These are phyloP conservation scores for Dufourea novaeangliae DNA, from an alignment of 1,140 invertebrate genomes.

Conservation along the genomic window DNA sequence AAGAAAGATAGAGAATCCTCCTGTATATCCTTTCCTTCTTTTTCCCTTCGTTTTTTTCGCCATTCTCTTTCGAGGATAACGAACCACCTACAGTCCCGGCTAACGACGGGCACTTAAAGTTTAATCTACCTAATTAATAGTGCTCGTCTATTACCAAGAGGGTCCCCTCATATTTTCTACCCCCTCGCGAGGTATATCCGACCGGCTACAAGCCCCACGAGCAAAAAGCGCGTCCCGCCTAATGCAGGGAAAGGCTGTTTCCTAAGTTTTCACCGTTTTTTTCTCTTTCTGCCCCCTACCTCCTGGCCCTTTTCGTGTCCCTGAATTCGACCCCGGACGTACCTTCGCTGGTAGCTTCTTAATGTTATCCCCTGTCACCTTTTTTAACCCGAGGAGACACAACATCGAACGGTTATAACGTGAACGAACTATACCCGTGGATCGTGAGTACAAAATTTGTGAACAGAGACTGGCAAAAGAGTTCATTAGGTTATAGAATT, in stretches of 20 bases:
- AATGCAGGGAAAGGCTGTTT: slow-evolving; percentile 71
- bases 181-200: slow-evolving; percentile 59
- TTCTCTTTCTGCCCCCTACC: slow-evolving; percentile 21
- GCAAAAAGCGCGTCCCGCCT: slow-evolving; percentile 64
- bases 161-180: slow-evolving; percentile 70
- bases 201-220: slow-evolving; percentile 48
- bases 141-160: slow-evolving; percentile 72
- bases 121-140: slow-evolving; percentile 78
- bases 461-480: no score
- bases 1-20: neutral
- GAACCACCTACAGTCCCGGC: slow-evolving; percentile 56
- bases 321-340: neutral
- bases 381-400: neutral
- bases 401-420: neutral
- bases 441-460: no score
- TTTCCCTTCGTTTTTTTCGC: slow-evolving; percentile 37
- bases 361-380: neutral
- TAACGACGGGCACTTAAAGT: slow-evolving; percentile 74
- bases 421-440: neutral
- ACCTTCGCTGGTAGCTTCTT: slow-evolving; percentile 21
- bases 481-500: no score
- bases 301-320: slow-evolving; percentile 1
- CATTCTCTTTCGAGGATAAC: slow-evolving; percentile 56
- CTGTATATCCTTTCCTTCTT: slow-evolving; percentile 23
- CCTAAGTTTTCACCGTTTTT: slow-evolving; percentile 64